phyloP scores from a whole-genome alignment of 2,888 invertebrate genomes.

The Eremobia ochroleuca region DNA sequence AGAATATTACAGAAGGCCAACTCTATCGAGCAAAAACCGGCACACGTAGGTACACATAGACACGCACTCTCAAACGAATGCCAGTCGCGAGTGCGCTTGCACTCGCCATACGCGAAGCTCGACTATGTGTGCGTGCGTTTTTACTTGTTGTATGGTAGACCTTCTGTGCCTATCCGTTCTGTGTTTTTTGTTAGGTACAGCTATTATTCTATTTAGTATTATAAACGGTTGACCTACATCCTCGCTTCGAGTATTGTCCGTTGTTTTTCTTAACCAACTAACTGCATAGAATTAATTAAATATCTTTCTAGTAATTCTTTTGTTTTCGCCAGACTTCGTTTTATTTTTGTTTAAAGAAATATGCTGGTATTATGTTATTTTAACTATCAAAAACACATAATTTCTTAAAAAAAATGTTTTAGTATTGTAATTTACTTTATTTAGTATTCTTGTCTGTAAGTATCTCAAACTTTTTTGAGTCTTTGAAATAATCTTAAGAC shows the following conservation, averaged over 20 bases:
- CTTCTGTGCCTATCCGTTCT: neutral
- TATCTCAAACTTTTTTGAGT: neutral
- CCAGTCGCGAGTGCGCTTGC: neutral
- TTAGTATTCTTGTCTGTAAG: neutral
- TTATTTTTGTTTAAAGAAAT: slow-evolving; percentile 3
- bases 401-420: neutral
- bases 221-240: slow-evolving; percentile 29
- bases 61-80: neutral
- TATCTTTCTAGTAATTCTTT: slow-evolving; percentile 9
- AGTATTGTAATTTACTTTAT: neutral
- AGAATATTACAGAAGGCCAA: neutral
- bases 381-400: neutral
- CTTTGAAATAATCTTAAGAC: neutral
- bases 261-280: slow-evolving; percentile 19
- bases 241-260: neutral
- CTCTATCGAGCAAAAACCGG: neutral
- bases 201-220: slow-evolving; percentile 30
- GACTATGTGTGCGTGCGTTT: neutral
- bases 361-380: neutral
- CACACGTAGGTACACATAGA: no score
- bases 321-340: slow-evolving; percentile 1
- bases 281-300: slow-evolving; percentile 40
- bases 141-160: no score
- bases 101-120: no score
- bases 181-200: slow-evolving; percentile 11